These are phyloP conservation scores for Hafferia zeledoni DNA, from an alignment of 2,797 vertebrate species.

Conservation along the genomic window DNA sequence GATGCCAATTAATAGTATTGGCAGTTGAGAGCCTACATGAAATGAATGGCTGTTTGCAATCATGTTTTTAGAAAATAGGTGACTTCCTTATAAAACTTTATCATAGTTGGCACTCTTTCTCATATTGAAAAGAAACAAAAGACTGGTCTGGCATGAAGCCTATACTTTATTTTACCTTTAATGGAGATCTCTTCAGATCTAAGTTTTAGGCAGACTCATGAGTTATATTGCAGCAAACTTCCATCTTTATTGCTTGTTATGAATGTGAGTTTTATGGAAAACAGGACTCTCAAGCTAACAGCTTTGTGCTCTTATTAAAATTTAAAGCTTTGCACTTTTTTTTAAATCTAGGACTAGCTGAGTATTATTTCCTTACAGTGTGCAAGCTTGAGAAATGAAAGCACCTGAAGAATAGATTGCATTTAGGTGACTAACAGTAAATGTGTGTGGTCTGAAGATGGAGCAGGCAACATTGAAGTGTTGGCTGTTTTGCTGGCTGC, in stretches of 20 bases:
- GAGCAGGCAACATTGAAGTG: background rate
- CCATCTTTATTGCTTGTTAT: conserved; percentile 40
- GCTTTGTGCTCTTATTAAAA: background rate
- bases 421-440: background rate
- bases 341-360: background rate
- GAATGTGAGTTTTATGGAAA: conserved; percentile 55
- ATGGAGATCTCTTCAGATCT: conserved; percentile 12
- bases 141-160: conserved; percentile 21
- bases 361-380: background rate
- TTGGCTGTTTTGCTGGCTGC: background rate
- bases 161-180: conserved; percentile 29
- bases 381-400: conserved; percentile 17
- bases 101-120: conserved; percentile 29
- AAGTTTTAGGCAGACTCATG: background rate
- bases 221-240: conserved; percentile 6
- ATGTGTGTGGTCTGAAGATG: conserved; percentile 26
- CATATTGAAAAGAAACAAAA: conserved; percentile 55
- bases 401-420: background rate
- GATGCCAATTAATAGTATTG: background rate
- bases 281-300: conserved; percentile 20
- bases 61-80: conserved; percentile 18
- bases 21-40: background rate
- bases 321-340: background rate
- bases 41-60: background rate
- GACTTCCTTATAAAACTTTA: conserved; percentile 33